Percentiles rank a stretch among this genome's conserved stretches.
Conservation (phyloP, 2,888 invertebrate genomes). For the Leptopilina myrica region DNA sequence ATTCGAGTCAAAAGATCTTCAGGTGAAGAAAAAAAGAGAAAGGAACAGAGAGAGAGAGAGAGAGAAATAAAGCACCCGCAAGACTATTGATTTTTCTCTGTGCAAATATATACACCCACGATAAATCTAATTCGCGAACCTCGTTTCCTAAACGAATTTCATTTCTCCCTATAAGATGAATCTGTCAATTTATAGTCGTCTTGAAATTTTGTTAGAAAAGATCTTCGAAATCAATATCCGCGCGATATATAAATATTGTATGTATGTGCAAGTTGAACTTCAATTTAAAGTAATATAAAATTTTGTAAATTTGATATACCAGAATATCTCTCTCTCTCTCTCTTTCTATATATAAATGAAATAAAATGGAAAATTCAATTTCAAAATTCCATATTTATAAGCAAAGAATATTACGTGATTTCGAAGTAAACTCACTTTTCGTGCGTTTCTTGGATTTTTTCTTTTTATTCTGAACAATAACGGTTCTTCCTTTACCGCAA, state of each 20-base stretch:
- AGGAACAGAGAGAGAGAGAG: background rate
- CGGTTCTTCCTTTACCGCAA: conserved; percentile 71
- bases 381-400: background rate
- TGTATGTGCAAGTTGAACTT: background rate
- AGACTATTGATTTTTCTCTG: conserved; percentile 12
- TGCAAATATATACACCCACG: conserved; percentile 4
- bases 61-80: background rate
- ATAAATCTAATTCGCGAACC: conserved; percentile 18
- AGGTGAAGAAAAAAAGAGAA: background rate
- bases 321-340: background rate
- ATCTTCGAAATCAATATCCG: conserved; percentile 30
- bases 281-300: conserved; percentile 20
- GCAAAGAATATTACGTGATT: background rate
- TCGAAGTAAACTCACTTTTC: conserved; percentile 61
- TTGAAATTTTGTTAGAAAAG: conserved; percentile 19
- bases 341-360: background rate
- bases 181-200: conserved; percentile 18
- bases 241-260: background rate
- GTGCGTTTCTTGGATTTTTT: conserved; percentile 69
- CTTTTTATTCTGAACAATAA: conserved; percentile 87
- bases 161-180: conserved; percentile 3
- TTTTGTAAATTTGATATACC: conserved; percentile 1
- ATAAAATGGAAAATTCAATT: conserved; percentile 18
- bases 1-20: background rate
- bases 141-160: conserved; percentile 18